A percentile compares a stretch with the other conserved stretches of the same genome.
Evolutionary conservation across 92 coral and sea anemone species (phyloP).

Genomic region (Bergia sp.): DNA sequence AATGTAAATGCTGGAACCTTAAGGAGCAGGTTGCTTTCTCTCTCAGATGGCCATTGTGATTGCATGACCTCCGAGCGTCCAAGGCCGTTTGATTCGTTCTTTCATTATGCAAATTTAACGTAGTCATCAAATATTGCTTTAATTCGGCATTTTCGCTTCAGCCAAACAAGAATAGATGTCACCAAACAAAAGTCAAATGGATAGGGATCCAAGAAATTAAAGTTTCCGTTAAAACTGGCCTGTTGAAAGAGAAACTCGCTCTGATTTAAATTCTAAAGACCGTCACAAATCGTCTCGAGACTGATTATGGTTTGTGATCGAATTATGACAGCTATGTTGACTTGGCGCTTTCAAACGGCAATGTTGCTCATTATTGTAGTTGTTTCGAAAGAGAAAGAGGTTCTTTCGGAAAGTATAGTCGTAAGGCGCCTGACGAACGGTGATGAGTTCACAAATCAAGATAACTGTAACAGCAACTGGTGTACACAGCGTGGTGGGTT

Average conservation of each 20-base stretch:
- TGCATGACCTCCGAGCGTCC: neutral
- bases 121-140: neutral
- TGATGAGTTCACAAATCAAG: constrained; percentile 28
- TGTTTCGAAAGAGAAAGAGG: neutral
- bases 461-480: constrained; percentile 1
- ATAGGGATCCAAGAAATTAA: neutral
- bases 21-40: neutral
- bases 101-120: neutral
- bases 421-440: constrained; percentile 3
- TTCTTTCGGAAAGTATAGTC: neutral
- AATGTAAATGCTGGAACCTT: neutral
- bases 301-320: neutral
- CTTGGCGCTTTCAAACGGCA: neutral
- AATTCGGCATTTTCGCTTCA: neutral
- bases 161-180: neutral
- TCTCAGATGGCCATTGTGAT: neutral
- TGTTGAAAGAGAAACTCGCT: neutral
- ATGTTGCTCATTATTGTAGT: neutral
- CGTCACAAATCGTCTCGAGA: neutral
- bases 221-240: too few species aligned
- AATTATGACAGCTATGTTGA: neutral
- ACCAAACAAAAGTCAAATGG: neutral
- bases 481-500: neutral
- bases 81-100: neutral
- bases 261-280: neutral